Percentiles rank a stretch among this genome's conserved stretches.
Conservation (phyloP, 2,113 vertebrate genomes). For the Peucedramus taeniatus region DNA sequence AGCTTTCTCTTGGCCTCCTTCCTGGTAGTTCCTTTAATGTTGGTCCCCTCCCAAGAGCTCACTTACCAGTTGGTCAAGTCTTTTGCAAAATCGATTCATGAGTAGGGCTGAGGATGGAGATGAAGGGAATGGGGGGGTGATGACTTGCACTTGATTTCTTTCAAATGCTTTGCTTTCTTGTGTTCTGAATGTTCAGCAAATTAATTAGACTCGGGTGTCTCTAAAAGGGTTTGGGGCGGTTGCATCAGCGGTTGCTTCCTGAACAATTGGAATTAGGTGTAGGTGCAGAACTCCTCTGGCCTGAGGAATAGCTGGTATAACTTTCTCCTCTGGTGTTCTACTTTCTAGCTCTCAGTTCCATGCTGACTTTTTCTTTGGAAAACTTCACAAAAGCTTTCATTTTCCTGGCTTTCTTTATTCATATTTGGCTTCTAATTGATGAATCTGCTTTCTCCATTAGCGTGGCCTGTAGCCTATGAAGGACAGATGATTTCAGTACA, state of each 20-base stretch:
- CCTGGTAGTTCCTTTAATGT: background rate
- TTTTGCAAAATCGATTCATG: background rate
- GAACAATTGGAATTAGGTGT: background rate
- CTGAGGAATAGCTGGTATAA: background rate
- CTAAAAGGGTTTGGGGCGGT: background rate
- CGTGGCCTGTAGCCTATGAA: background rate
- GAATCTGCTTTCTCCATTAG: slow-evolving; percentile 19
- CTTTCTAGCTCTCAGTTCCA: background rate
- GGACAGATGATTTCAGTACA: background rate
- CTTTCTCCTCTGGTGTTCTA: slow-evolving; percentile 1
- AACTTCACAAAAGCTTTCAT: background rate
- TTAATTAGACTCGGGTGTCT: background rate
- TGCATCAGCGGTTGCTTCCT: background rate
- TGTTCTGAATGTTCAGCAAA: background rate
- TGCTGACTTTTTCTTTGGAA: background rate
- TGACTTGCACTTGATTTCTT: background rate
- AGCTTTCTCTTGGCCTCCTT: background rate
- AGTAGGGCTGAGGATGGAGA: accelerated
- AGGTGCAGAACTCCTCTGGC: background rate
- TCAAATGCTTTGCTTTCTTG: background rate
- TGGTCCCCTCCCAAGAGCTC: background rate
- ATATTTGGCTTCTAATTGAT: background rate
- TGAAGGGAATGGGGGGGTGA: background rate
- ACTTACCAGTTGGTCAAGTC: background rate
- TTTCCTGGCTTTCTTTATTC: slow-evolving; percentile 13